phyloP scores from a whole-genome alignment of 2,113 vertebrate species.

The Hippoglossus stenolepis region DNA sequence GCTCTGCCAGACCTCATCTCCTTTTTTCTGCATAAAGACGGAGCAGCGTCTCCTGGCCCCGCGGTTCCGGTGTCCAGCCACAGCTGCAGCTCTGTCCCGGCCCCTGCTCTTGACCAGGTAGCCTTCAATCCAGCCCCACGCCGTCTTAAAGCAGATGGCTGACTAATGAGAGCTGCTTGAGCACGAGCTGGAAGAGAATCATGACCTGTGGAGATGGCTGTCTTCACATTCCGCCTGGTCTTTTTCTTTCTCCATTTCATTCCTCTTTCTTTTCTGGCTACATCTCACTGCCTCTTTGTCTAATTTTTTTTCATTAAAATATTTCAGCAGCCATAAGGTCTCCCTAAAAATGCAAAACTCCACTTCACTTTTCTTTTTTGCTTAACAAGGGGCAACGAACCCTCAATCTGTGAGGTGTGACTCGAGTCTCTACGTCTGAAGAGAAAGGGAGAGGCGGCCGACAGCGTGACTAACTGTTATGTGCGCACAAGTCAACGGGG shows the following conservation, averaged over 20 bases:
- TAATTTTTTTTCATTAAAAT: background rate
- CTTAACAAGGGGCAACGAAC: conserved; percentile 9
- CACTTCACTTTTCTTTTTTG: background rate
- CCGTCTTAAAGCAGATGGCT: conserved; percentile 53
- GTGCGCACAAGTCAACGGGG: conserved; percentile 20
- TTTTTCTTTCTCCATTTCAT: conserved; percentile 9
- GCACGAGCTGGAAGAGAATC: conserved; percentile 23
- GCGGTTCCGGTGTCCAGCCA: background rate
- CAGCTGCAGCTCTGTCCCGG: conserved; percentile 15
- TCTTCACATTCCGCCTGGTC: conserved; percentile 9
- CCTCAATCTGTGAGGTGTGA: conserved; percentile 32
- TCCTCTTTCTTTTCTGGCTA: conserved; percentile 4
- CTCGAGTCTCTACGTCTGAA: background rate
- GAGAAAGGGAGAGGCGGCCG: conserved; percentile 25
- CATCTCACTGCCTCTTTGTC: background rate
- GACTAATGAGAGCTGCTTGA: conserved; percentile 54
- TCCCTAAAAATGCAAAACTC: conserved; percentile 10
- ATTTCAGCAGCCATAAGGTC: conserved; percentile 14
- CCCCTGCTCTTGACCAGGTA: conserved; percentile 34
- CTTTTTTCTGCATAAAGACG: conserved; percentile 17
- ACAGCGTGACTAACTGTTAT: conserved; percentile 52
- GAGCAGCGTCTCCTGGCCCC: conserved; percentile 4
- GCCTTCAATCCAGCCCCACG: background rate
- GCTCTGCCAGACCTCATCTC: conserved; percentile 14
- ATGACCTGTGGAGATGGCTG: conserved; percentile 21